phyloP scores from a whole-genome alignment of 2,113 vertebrate genomes.

The Phaethornis superciliosus region DNA sequence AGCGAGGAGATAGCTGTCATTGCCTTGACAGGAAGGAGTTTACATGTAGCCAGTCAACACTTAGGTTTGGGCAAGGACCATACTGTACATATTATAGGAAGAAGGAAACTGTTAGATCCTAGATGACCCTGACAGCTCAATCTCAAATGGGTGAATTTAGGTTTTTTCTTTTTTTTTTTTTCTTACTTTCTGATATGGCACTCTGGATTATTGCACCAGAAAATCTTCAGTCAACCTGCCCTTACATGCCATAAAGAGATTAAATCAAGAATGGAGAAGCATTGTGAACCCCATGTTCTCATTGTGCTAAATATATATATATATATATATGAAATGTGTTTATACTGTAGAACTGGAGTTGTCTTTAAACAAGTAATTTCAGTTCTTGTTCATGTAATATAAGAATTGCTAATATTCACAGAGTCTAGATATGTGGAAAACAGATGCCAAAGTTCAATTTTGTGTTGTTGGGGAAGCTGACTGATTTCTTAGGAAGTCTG shows the following conservation, averaged over 20 bases:
- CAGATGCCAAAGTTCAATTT: conserved; percentile 19
- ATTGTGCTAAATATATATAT: neutral
- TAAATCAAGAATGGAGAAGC: neutral
- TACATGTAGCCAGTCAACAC: neutral
- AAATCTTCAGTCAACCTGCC: neutral
- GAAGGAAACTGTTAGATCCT: neutral
- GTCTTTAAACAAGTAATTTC: neutral
- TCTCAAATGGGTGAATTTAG: neutral
- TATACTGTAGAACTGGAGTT: neutral
- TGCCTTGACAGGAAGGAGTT: neutral
- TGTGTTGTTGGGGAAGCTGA: neutral
- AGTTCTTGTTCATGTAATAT: neutral
- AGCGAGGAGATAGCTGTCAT: neutral
- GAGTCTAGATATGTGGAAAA: neutral
- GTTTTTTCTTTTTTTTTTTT: neutral
- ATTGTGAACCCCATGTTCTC: neutral
- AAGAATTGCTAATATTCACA: conserved; percentile 6
- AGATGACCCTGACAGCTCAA: neutral
- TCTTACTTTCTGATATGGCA: neutral
- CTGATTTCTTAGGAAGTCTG: neutral
- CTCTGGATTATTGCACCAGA: neutral
- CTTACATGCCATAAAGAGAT: neutral
- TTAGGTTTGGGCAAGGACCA: neutral
- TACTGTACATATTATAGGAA: neutral
- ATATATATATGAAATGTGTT: neutral